Conservation (phyloP, 2,113 vertebrate genomes). For the Anseranas semipalmata region DNA sequence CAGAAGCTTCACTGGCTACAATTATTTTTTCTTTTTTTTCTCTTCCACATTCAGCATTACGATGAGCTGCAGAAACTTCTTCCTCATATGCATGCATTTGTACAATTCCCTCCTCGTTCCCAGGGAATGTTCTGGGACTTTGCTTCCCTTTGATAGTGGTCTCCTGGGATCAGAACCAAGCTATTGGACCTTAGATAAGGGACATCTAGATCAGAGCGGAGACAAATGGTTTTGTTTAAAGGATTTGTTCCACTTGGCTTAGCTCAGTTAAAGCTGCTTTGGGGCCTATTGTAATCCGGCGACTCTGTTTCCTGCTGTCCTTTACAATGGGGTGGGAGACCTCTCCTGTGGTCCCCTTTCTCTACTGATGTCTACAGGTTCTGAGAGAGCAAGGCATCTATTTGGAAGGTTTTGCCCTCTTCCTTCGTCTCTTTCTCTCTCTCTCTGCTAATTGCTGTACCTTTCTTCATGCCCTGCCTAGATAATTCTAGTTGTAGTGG, state of each 20-base stretch:
- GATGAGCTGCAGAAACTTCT: constrained; percentile 11
- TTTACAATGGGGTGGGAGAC: neutral
- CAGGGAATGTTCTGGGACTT: neutral
- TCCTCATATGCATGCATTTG: neutral
- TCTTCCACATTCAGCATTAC: neutral
- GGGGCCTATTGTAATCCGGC: neutral
- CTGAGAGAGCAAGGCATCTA: neutral
- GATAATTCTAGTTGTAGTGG: neutral
- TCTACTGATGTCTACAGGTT: neutral
- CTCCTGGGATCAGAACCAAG: neutral
- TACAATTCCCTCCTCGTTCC: neutral
- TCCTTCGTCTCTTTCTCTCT: neutral
- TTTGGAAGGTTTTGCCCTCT: neutral
- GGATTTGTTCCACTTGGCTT: neutral
- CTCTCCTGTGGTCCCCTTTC: neutral
- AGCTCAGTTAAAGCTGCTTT: neutral
- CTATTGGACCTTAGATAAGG: neutral
- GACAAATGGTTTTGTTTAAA: neutral
- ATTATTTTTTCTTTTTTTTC: constrained; percentile 1
- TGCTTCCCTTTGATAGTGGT: neutral
- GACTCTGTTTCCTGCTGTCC: neutral
- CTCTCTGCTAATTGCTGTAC: neutral
- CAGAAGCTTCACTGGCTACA: constrained; percentile 31
- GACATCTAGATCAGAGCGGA: neutral
- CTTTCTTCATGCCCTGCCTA: neutral